Evolutionary conservation across 2,113 vertebrate species (phyloP).

Genomic region (Actinemys pallida): DNA sequence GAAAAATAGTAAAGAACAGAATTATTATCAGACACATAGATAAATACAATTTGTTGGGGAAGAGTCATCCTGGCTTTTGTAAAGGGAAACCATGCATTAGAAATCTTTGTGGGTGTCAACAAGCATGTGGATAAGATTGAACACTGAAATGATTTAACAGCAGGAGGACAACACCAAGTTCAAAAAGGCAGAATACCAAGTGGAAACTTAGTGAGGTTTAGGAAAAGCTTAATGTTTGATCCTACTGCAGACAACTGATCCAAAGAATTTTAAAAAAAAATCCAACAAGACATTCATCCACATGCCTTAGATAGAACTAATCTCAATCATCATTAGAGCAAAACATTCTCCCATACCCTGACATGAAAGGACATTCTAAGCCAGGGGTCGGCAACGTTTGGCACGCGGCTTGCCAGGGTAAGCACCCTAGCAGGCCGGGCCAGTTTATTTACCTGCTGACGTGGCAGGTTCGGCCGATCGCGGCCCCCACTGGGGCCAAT

Average conservation of each 20-base stretch:
- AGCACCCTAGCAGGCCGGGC: too few species aligned
- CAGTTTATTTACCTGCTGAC: too few species aligned
- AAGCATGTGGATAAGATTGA: neutral
- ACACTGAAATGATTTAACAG: neutral
- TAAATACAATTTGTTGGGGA: too few species aligned
- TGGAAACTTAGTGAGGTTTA: neutral
- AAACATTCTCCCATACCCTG: too few species aligned
- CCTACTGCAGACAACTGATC: constrained; percentile 2
- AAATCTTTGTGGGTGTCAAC: neutral
- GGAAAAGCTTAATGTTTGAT: neutral
- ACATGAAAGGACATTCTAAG: too few species aligned
- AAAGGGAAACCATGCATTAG: neutral
- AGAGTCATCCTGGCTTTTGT: neutral
- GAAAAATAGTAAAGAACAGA: too few species aligned
- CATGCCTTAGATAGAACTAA: neutral
- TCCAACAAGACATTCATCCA: neutral
- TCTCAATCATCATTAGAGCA: too few species aligned
- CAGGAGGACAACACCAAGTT: neutral
- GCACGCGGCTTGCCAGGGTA: too few species aligned
- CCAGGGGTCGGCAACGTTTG: too few species aligned
- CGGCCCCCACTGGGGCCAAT: too few species aligned
- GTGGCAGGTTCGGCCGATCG: too few species aligned
- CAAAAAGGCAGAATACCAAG: neutral
- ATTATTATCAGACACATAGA: too few species aligned
- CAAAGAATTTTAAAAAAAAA: constrained; percentile 26